phyloP scores from a whole-genome alignment of 1,140 invertebrate genomes.

The Ericerus pela region DNA sequence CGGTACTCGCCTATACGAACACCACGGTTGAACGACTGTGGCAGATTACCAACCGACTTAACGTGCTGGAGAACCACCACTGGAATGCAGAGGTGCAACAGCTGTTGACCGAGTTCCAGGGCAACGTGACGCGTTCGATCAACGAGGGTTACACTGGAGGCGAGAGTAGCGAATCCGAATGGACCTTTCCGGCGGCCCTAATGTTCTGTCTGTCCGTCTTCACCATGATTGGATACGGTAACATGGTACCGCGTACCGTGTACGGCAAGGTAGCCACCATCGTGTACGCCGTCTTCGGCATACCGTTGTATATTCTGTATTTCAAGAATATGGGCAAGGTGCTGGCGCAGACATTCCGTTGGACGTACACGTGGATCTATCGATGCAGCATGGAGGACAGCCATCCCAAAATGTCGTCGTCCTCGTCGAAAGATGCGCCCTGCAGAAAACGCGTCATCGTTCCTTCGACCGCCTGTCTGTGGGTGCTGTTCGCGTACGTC shows the following conservation, averaged over 20 bases:
- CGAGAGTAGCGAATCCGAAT: slow-evolving; percentile 45
- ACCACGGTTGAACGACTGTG: slow-evolving; percentile 40
- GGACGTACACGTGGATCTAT: slow-evolving; percentile 60
- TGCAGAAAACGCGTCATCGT: slow-evolving; percentile 45
- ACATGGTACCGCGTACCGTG: slow-evolving; percentile 75
- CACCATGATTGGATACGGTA: slow-evolving; percentile 91
- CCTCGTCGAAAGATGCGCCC: slow-evolving; percentile 33
- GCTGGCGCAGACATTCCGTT: slow-evolving; percentile 56
- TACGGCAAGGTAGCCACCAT: slow-evolving; percentile 86
- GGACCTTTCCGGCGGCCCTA: slow-evolving; percentile 69
- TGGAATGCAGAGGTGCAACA: slow-evolving; percentile 51
- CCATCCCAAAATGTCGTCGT: slow-evolving; percentile 29
- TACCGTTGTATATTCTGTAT: slow-evolving; percentile 79
- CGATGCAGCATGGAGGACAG: slow-evolving; percentile 46
- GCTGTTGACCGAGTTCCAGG: slow-evolving; percentile 53
- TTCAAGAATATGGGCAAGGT: slow-evolving; percentile 81
- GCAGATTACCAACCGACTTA: slow-evolving; percentile 51
- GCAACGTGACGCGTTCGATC: slow-evolving; percentile 48
- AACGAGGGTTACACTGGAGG: slow-evolving; percentile 63
- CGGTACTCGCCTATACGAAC: neutral
- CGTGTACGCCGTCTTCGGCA: slow-evolving; percentile 86
- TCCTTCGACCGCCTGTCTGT: slow-evolving; percentile 82
- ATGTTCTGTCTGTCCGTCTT: slow-evolving; percentile 79
- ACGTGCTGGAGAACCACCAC: slow-evolving; percentile 55
- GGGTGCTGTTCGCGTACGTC: slow-evolving; percentile 85